Evolutionary conservation across 2,888 invertebrate species (phyloP).

Genomic region (Ypsolopha sequella): DNA sequence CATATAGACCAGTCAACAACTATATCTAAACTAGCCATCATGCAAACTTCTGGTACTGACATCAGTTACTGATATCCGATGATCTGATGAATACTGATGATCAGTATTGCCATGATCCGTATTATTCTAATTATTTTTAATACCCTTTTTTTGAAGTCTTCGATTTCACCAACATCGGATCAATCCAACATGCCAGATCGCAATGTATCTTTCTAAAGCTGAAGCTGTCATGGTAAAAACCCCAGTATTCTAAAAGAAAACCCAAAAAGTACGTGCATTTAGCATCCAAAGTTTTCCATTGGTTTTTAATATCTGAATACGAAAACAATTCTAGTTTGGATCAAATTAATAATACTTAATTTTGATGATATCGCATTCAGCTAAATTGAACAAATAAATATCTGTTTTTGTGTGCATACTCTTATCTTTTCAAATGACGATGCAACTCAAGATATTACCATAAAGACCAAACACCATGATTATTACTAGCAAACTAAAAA

Average conservation of each 20-base stretch:
- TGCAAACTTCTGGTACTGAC: too few relatives aligned
- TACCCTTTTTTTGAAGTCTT: neutral
- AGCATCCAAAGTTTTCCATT: too few relatives aligned
- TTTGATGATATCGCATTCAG: slow-evolving; percentile 44
- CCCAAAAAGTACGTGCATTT: slow-evolving; percentile 4
- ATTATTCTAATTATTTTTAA: neutral
- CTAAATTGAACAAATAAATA: slow-evolving; percentile 48
- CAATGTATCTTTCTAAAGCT: neutral
- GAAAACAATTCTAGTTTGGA: too few relatives aligned
- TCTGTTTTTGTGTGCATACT: slow-evolving; percentile 54
- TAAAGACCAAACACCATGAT: slow-evolving; percentile 31
- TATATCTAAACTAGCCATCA: too few relatives aligned
- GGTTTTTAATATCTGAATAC: too few relatives aligned
- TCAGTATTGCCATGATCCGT: neutral
- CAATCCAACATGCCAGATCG: too few relatives aligned
- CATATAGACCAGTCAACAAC: too few relatives aligned
- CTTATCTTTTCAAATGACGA: slow-evolving; percentile 45
- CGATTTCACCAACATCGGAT: neutral
- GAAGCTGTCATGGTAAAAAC: neutral
- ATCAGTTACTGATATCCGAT: too few relatives aligned
- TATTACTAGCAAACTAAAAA: slow-evolving; percentile 11
- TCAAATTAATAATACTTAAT: slow-evolving; percentile 31
- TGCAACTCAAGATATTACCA: slow-evolving; percentile 48
- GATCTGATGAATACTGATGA: too few relatives aligned
- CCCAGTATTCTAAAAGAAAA: neutral